Percentiles rank a stretch among this genome's conserved stretches.
Conservation (phyloP, 2,113 vertebrate genomes). For the Grantiella picta region DNA sequence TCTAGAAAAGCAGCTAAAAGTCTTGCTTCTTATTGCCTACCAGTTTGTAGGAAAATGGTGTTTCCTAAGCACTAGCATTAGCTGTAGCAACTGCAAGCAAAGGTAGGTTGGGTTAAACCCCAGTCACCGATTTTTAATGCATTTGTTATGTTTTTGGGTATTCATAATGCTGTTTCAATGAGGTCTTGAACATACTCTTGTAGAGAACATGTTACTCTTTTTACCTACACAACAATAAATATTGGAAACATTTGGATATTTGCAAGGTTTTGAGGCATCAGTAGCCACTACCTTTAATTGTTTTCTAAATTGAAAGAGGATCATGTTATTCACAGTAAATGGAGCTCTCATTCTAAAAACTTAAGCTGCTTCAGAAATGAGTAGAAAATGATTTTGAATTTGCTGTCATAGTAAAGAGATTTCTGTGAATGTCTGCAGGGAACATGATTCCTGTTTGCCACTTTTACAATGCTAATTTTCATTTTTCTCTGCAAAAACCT, state of each 20-base stretch:
- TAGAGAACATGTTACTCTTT: neutral
- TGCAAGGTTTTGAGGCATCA: neutral
- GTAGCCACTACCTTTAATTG: neutral
- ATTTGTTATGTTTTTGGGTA: neutral
- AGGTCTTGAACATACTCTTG: neutral
- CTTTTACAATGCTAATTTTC: neutral
- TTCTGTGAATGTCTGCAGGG: neutral
- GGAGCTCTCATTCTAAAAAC: neutral
- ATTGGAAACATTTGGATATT: neutral
- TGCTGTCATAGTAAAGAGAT: neutral
- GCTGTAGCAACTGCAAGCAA: neutral
- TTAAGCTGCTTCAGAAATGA: neutral
- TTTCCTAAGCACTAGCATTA: neutral
- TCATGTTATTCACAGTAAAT: neutral
- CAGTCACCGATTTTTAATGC: neutral
- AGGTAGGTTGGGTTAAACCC: neutral
- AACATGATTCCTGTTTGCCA: neutral
- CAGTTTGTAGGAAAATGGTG: neutral
- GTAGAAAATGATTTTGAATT: neutral
- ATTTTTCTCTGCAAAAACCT: neutral
- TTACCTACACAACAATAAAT: neutral
- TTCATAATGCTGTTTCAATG: neutral
- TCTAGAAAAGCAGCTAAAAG: neutral
- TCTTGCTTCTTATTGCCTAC: neutral
- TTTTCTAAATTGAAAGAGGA: neutral